phyloP scores from a whole-genome alignment of 2,888 invertebrate genomes.

The Hymenopus coronatus region DNA sequence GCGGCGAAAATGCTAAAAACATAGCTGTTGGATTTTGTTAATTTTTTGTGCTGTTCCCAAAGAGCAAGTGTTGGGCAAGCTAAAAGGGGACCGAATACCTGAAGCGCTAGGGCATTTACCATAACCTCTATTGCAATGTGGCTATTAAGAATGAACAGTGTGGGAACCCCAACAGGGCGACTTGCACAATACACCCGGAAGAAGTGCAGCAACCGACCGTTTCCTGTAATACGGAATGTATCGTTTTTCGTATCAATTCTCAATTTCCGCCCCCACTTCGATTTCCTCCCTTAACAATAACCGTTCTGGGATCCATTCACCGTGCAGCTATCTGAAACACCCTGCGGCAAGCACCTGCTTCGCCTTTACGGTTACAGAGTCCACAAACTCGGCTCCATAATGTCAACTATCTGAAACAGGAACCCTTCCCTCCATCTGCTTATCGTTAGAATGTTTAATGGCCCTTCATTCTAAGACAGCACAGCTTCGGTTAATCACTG shows the following conservation, averaged over 20 bases:
- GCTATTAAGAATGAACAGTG: neutral
- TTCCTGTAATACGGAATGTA: neutral
- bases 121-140: neutral
- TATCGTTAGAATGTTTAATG: neutral
- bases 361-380: neutral
- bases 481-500: neutral
- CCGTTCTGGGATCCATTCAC: neutral
- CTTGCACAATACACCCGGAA: neutral
- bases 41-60: too few relatives aligned
- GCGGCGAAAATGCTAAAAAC: too few relatives aligned
- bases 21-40: too few relatives aligned
- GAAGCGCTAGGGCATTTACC: neutral
- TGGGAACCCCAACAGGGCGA: neutral
- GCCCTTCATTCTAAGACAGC: neutral
- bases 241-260: neutral
- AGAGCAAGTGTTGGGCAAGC: too few relatives aligned
- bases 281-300: neutral
- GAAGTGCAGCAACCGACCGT: neutral
- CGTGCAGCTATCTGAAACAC: neutral
- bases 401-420: neutral
- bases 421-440: neutral
- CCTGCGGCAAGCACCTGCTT: neutral
- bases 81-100: neutral
- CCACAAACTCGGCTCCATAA: neutral
- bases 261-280: neutral